These are phyloP conservation scores for Cygnus atratus DNA, from an alignment of 2,113 vertebrate genomes.

Conservation along the genomic window DNA sequence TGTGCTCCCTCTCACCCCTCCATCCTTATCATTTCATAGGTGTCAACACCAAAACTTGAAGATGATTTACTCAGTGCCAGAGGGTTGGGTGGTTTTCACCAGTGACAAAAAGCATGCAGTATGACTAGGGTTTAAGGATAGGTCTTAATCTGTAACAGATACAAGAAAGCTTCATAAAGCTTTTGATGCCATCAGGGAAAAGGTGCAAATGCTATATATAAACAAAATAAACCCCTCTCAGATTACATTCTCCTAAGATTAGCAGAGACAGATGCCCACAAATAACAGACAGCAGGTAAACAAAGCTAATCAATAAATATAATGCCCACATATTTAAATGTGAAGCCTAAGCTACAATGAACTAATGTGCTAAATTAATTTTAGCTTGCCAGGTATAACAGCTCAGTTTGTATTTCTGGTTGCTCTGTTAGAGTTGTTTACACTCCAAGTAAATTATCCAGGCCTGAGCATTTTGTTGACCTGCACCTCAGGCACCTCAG, in stretches of 20 bases:
- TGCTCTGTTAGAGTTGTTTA: neutral
- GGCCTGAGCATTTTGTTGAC: neutral
- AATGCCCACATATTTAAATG: slow-evolving; percentile 52
- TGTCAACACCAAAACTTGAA: neutral
- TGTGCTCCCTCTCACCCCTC: neutral
- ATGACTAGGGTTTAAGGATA: neutral
- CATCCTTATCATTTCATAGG: neutral
- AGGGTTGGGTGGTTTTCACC: neutral
- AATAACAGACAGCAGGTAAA: slow-evolving; percentile 26
- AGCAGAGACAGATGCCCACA: slow-evolving; percentile 47
- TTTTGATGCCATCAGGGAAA: neutral
- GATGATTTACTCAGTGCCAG: neutral
- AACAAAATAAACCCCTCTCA: slow-evolving; percentile 8
- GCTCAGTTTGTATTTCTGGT: slow-evolving; percentile 24
- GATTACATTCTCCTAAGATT: slow-evolving; percentile 32
- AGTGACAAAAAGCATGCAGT: neutral
- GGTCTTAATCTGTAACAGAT: neutral
- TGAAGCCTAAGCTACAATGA: neutral
- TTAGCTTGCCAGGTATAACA: neutral
- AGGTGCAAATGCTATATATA: slow-evolving; percentile 11
- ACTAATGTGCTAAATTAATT: slow-evolving; percentile 9
- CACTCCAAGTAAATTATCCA: neutral
- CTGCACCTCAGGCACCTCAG: neutral
- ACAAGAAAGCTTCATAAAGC: neutral
- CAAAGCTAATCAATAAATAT: slow-evolving; percentile 36